Evolutionary conservation across 2,888 invertebrate species (phyloP).

Genomic region (Galerucella calmariensis): DNA sequence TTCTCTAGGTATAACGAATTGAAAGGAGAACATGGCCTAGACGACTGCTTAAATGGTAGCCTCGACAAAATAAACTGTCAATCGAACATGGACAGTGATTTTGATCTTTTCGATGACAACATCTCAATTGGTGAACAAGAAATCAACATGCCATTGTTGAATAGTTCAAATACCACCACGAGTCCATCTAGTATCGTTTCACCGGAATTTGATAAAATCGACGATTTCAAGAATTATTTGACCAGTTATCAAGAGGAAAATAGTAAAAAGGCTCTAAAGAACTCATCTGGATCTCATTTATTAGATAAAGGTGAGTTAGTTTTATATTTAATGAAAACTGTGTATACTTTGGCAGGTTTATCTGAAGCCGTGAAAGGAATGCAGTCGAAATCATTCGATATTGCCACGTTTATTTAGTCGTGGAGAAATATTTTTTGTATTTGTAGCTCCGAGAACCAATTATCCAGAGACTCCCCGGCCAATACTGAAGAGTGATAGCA

Average conservation of each 20-base stretch:
- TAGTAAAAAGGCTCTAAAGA: not conserved
- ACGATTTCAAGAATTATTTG: conserved; percentile 41
- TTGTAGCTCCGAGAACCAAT: not conserved
- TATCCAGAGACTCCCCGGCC: not conserved
- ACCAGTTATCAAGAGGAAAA: conserved; percentile 29
- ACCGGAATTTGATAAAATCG: conserved; percentile 45
- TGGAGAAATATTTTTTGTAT: not conserved
- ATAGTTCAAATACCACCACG: conserved; percentile 8
- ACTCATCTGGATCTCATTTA: not conserved
- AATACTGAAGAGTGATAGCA: not conserved
- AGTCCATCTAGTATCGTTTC: conserved; percentile 37
- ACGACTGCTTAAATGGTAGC: conserved; percentile 43
- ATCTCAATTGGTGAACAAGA: not conserved
- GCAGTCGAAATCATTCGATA: no score
- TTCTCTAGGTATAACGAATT: conserved; percentile 25
- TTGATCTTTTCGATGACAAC: conserved; percentile 43
- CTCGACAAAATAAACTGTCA: conserved; percentile 37
- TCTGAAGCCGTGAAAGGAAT: no score
- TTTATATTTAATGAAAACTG: not conserved
- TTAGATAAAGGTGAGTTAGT: not conserved
- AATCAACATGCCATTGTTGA: not conserved
- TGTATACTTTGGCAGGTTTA: no score
- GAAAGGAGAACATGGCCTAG: conserved; percentile 38
- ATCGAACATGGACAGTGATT: conserved; percentile 33
- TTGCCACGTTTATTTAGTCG: no score